Evolutionary conservation across 1,140 invertebrate genomes (phyloP), one percentile per base, ranked within the genome.

Genomic region (Drosophila guanche): DNA sequence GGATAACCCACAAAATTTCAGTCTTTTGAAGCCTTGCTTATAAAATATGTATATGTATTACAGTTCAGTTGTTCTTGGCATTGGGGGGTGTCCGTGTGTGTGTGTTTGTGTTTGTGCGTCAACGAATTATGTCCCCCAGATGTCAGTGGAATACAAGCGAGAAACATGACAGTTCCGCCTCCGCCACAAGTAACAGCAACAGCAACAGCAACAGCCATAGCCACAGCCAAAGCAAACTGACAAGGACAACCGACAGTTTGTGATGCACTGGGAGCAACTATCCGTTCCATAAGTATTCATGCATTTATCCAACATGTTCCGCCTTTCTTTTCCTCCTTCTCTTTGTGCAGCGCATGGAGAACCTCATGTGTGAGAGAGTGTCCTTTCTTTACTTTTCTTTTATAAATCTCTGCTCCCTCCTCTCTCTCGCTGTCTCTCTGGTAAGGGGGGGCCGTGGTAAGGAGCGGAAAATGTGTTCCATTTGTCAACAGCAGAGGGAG

Each of bases 41-140:
- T 48, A 51, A 54, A 73, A 16, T 62, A 29, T 72, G 62, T 48
- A 58, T 54, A 47, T 47, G 29, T 53, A 59, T 71, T 10, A 37
- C 12, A 10, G 12, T 37, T 12, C 8, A 37, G 33, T 56, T 68
- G 33, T 66, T 33, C 45, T 42, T 59, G 48, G 25, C 62, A 60
- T 60, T 43, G 33, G 48, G 29, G 54, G 48, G 43, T 45, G 60
- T 67, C 45, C 46, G 27, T 37, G 46, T 68, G 63, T 71, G 37
- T 57, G 42, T 42, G 47, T 51, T 43, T 33, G 40, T 59, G 60
- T 50, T 57, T 73, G 61, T 74, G 55, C 69, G 79, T 77, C 79
- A 69, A 77, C 73, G 78, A 81, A 81, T 81, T 81, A 81, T 81
- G 79, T 81, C 74, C 71, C 79, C 74, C 79, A 81, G 74, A 81